phyloP scores from a whole-genome alignment of 92 coral and sea anemone genomes.

The Epizoanthus rinbou region DNA sequence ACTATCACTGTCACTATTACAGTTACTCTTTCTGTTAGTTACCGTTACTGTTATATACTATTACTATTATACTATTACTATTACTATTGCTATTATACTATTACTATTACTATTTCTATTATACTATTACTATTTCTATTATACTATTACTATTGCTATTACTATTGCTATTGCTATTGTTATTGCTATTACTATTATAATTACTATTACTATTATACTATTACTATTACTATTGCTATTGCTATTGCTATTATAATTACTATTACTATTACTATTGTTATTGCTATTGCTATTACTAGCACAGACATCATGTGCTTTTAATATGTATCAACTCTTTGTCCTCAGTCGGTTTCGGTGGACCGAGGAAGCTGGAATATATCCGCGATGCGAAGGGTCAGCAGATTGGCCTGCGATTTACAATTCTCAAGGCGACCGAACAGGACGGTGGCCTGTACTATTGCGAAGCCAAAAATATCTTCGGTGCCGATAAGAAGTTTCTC shows the following conservation, averaged over 20 bases:
- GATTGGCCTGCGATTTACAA: conserved; percentile 64
- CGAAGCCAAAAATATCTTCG: conserved; percentile 59
- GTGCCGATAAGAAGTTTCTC: conserved; percentile 43
- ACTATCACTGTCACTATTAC: too few species aligned
- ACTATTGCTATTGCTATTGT: too few species aligned
- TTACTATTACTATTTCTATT: neutral
- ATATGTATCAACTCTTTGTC: neutral
- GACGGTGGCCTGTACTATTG: conserved; percentile 71
- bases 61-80: too few species aligned
- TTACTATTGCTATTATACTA: neutral
- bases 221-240: too few species aligned
- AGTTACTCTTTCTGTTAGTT: too few species aligned
- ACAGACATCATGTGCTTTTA: neutral
- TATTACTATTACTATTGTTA: too few species aligned
- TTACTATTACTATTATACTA: too few species aligned
- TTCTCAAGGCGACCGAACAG: conserved; percentile 54
- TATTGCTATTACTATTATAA: too few species aligned
- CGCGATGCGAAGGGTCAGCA: conserved; percentile 38
- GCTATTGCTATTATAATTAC: too few species aligned
- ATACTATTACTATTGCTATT: neutral
- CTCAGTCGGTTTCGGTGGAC: conserved; percentile 74
- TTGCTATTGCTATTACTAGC: neutral
- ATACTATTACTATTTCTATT: too few species aligned
- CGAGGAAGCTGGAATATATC: conserved; percentile 44
- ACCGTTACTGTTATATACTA: too few species aligned